These are phyloP conservation scores for Leucophenga maculata DNA, from an alignment of 2,888 invertebrate species.

Conservation along the genomic window DNA sequence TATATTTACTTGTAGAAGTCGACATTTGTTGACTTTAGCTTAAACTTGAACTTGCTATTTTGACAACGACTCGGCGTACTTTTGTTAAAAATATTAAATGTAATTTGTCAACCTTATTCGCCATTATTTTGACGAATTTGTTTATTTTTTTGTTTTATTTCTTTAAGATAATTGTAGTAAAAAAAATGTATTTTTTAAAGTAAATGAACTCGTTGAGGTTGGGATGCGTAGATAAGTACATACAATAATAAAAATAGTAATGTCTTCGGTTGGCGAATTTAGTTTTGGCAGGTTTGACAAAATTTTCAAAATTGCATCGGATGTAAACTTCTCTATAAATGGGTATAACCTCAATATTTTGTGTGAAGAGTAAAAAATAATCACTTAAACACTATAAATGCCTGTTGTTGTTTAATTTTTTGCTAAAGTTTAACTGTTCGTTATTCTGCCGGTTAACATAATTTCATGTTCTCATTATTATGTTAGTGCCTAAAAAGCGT, in stretches of 20 bases:
- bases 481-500: too few species aligned
- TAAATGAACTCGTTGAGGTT: conserved; percentile 20
- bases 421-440: too few species aligned
- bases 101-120: conserved; percentile 16
- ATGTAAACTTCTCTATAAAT: too few species aligned
- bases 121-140: not conserved
- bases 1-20: too few species aligned
- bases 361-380: too few species aligned
- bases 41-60: conserved; percentile 24
- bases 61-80: not conserved
- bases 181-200: conserved; percentile 10
- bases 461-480: too few species aligned
- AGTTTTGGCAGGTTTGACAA: too few species aligned
- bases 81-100: conserved; percentile 18
- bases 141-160: not conserved
- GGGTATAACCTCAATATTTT: too few species aligned
- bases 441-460: too few species aligned
- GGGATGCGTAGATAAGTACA: conserved; percentile 7
- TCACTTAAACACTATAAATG: too few species aligned
- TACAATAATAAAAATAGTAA: not conserved
- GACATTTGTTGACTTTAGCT: not conserved
- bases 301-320: too few species aligned
- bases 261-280: not conserved
- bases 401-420: too few species aligned
- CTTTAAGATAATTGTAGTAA: not conserved